These are phyloP conservation scores for Drosophila mauritiana DNA, from an alignment of 1,140 invertebrate genomes.

Conservation along the genomic window DNA sequence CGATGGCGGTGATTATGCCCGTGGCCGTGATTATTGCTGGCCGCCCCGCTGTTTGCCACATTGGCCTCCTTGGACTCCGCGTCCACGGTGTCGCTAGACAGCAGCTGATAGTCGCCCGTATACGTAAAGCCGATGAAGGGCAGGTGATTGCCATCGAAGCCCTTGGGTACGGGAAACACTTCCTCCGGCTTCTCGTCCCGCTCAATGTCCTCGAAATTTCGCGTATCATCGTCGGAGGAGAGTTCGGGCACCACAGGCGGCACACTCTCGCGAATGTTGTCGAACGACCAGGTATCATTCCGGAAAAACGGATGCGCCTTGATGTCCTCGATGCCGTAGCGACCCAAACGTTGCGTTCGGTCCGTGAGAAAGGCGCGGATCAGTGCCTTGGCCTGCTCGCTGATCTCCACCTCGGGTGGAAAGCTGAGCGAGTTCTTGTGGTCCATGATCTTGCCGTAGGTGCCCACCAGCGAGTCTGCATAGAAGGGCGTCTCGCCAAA, in stretches of 20 bases:
- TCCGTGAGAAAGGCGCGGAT: constrained; percentile 98
- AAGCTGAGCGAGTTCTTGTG: constrained; percentile 98
- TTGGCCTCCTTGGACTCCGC: constrained; percentile 86
- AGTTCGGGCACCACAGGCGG: constrained; percentile 99
- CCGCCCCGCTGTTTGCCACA: constrained; percentile 68
- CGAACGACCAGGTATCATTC: constrained; percentile 99
- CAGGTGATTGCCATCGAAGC: constrained; percentile 98
- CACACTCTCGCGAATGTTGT: constrained; percentile 96
- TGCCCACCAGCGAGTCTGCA: constrained; percentile 98
- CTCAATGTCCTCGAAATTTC: constrained; percentile 99
- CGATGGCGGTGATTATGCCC: constrained; percentile 85
- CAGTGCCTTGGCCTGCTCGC: constrained; percentile 94
- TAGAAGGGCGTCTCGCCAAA: constrained; percentile 99
- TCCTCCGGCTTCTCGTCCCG: constrained; percentile 95
- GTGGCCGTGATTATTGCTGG: constrained; percentile 60
- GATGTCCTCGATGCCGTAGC: constrained; percentile 97
- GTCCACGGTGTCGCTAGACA: constrained; percentile 86
- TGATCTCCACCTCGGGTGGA: constrained; percentile 97
- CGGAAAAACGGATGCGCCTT: constrained; percentile 97
- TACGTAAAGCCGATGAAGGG: constrained; percentile 99
- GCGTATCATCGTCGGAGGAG: constrained; percentile 97
- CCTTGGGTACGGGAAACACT: constrained; percentile 97
- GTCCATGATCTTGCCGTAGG: constrained; percentile 99
- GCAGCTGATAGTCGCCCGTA: constrained; percentile 93
- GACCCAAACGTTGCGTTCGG: constrained; percentile 94